Conservation (phyloP, 2,113 vertebrate species). For the Calonectris borealis region DNA sequence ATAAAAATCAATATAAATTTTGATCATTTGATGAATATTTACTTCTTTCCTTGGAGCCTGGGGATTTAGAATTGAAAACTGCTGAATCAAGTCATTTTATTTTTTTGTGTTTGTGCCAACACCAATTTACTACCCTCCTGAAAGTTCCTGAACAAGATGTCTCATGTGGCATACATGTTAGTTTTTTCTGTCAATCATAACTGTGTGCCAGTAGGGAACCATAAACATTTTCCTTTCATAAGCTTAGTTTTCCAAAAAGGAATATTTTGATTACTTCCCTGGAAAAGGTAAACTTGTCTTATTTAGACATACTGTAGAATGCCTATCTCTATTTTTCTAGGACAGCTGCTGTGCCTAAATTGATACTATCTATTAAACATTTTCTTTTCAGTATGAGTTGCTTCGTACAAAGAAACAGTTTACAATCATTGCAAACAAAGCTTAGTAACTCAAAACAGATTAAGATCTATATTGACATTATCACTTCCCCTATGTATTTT, state of each 20-base stretch:
- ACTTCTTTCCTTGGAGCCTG: conserved; percentile 76
- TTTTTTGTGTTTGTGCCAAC: conserved; percentile 88
- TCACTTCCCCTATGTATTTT: conserved; percentile 5
- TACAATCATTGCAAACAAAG: conserved; percentile 41
- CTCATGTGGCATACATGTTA: conserved; percentile 78
- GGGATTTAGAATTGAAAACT: conserved; percentile 81
- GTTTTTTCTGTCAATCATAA: conserved; percentile 84
- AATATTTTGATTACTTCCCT: conserved; percentile 73
- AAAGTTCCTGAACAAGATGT: conserved; percentile 83
- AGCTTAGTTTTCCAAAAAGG: conserved; percentile 71
- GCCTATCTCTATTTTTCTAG: conserved; percentile 44
- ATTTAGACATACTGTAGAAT: conserved; percentile 60
- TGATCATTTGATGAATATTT: conserved; percentile 91
- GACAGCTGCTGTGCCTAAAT: conserved; percentile 18
- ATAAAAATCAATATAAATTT: conserved; percentile 91
- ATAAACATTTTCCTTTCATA: conserved; percentile 81
- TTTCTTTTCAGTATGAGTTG: conserved; percentile 45
- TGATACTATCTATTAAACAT: conserved; percentile 60
- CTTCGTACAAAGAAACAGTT: conserved; percentile 46
- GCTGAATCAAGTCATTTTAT: conserved; percentile 90
- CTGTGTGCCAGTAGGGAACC: conserved; percentile 74
- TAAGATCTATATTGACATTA: conserved; percentile 43
- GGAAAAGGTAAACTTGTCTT: conserved; percentile 72
- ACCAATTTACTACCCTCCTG: conserved; percentile 85
- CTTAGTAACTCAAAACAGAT: conserved; percentile 6